Base-by-base conservation (phyloP, 37 sponge, comb jelly and placozoan species). In the Tethya wilhelma region DNA sequence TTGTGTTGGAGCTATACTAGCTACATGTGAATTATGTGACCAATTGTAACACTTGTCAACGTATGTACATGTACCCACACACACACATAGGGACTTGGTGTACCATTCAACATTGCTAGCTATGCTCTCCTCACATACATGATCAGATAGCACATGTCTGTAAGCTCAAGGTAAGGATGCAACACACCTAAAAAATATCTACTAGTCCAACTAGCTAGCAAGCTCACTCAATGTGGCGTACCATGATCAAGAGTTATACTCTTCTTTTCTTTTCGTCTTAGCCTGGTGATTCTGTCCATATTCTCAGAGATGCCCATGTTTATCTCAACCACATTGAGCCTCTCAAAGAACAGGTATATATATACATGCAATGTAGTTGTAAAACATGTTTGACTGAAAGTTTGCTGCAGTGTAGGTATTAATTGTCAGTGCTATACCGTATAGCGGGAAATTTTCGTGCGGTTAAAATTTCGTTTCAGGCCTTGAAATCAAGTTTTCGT, bases 101-200 rank as follows among this genome's bases (percentile, higher is more conserved):
- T 98, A 4, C 99, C 99, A 0, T 98, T 98, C 91, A 98, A 98
- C 73, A 96, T 98, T 63, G 99, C 99, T 31, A 94, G 94, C 83
- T 96, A 96, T 63, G 80, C 99, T 44, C 81, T 96, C 14, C 90
- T 96, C 36, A 96, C 99, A 14, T 92, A 96, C 84, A 98, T 98
- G 99, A 91, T n/a, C n/a, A n/a, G n/a, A n/a, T 98, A 58, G 99
- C 99, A 38, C 94, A 96, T 67, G 80, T 98, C 45, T 96, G 96
- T 66, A 64, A 91, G 40, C 81, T 90, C 64, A 90, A 88, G 91
- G 89, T 88, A 34, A 31, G 85, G 43, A n/a, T n/a, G n/a, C n/a
- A n/a, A n/a, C n/a, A n/a, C n/a, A n/a, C n/a, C n/a, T n/a, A n/a
- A n/a, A n/a, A 31, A 7, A 67, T 6, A 7, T 25, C 12, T 40